Percentiles rank a stretch among this genome's conserved stretches.
Evolutionary conservation across 2,797 vertebrate genomes (phyloP).

Genomic region (Malurus splendens): DNA sequence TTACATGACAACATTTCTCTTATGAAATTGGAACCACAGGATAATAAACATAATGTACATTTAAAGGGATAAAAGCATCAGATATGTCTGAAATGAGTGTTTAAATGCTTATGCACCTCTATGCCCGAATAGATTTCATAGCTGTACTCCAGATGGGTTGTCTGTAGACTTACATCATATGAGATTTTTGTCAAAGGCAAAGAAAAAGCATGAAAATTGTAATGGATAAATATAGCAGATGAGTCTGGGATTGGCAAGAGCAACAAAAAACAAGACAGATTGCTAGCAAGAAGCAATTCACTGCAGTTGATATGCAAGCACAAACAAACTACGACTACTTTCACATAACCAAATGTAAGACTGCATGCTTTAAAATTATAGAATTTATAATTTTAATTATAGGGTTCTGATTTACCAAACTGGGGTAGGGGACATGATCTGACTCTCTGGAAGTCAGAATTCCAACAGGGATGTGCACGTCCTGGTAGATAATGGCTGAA

Average conservation of each 20-base stretch:
- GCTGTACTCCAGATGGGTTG: not conserved
- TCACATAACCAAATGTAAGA: not conserved
- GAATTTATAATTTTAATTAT: too few relatives aligned
- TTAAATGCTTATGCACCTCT: not conserved
- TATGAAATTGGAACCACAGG: not conserved
- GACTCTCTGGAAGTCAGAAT: not conserved
- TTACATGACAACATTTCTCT: not conserved
- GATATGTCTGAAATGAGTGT: not conserved
- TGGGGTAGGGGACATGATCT: accelerated
- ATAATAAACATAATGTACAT: not conserved
- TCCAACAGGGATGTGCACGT: not conserved
- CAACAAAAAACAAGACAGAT: not conserved
- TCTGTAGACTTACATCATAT: not conserved
- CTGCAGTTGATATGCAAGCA: not conserved
- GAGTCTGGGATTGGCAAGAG: not conserved
- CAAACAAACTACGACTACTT: not conserved
- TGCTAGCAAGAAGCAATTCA: not conserved
- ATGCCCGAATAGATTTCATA: not conserved
- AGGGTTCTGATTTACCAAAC: not conserved
- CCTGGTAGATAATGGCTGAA: not conserved
- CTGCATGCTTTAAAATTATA: accelerated
- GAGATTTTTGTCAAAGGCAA: not conserved
- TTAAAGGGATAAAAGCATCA: not conserved
- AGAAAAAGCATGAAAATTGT: not conserved
- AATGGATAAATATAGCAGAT: not conserved